A percentile compares a stretch with the other conserved stretches of the same genome.
Evolutionary conservation across 2,888 invertebrate species (phyloP).

Genomic region (Parochlus steinenii): DNA sequence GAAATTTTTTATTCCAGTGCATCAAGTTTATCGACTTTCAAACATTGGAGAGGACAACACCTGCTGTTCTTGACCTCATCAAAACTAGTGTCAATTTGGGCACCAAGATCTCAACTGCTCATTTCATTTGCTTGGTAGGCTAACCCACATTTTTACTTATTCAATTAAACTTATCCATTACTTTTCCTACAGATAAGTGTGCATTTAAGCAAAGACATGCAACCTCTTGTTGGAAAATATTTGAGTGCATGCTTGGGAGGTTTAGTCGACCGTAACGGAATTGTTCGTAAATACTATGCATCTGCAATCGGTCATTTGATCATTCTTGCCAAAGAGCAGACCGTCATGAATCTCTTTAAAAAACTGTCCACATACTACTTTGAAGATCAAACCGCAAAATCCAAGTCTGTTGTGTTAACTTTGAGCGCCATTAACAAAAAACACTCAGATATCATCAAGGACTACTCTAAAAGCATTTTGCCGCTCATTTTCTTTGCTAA

Average conservation of each 20-base stretch:
- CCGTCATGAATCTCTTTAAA: slow-evolving; percentile 38
- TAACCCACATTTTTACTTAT: too few relatives aligned
- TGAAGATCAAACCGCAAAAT: slow-evolving; percentile 57
- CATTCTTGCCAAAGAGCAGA: slow-evolving; percentile 54
- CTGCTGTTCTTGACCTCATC: slow-evolving; percentile 65
- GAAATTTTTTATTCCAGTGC: slow-evolving; percentile 29
- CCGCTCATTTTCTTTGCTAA: slow-evolving; percentile 81
- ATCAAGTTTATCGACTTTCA: slow-evolving; percentile 57
- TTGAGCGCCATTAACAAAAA: slow-evolving; percentile 69
- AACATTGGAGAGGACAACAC: slow-evolving; percentile 62
- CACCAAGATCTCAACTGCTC: slow-evolving; percentile 65
- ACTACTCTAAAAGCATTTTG: slow-evolving; percentile 54
- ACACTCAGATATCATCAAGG: slow-evolving; percentile 65
- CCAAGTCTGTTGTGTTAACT: slow-evolving; percentile 55
- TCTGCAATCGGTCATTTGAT: slow-evolving; percentile 72
- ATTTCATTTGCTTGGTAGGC: slow-evolving; percentile 55
- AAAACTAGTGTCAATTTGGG: slow-evolving; percentile 66
- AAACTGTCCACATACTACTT: slow-evolving; percentile 39
- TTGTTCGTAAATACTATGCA: slow-evolving; percentile 70
- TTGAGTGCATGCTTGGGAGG: slow-evolving; percentile 45
- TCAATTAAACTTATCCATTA: too few relatives aligned
- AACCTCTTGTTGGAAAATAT: slow-evolving; percentile 40
- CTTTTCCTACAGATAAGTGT: slow-evolving; percentile 22
- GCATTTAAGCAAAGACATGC: slow-evolving; percentile 36
- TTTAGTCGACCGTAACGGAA: slow-evolving; percentile 66